Conservation (phyloP, 2,888 invertebrate genomes). For the Athalia rosae region DNA sequence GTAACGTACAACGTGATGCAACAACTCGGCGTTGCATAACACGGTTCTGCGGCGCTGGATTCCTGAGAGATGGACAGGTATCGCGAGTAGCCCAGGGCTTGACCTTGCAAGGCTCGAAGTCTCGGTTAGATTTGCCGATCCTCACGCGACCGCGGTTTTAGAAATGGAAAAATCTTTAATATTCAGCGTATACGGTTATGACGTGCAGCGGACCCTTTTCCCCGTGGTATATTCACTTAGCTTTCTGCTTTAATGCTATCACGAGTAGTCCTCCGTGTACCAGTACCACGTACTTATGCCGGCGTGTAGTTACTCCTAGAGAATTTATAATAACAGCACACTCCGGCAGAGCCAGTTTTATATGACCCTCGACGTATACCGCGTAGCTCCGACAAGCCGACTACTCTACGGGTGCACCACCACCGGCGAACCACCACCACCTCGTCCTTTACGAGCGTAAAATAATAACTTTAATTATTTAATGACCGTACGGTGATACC, state of each 20-base stretch:
- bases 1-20: no score
- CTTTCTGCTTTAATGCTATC: constrained; percentile 62
- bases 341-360: constrained; percentile 21
- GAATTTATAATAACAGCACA: constrained; percentile 66
- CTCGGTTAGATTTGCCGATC: neutral
- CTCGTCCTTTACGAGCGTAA: constrained; percentile 48
- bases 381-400: constrained; percentile 27
- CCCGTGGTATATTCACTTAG: constrained; percentile 55
- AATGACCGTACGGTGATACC: constrained; percentile 51
- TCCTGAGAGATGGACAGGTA: neutral
- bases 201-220: constrained; percentile 63
- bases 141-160: neutral
- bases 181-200: constrained; percentile 64
- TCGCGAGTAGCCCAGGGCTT: neutral
- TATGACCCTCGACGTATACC: constrained; percentile 24
- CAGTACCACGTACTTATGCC: constrained; percentile 57
- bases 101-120: constrained; percentile 34
- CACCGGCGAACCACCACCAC: neutral
- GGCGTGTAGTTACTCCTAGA: constrained; percentile 59
- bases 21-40: constrained; percentile 17
- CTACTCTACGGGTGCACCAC: no score
- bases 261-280: constrained; percentile 50
- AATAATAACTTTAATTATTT: constrained; percentile 59
- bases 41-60: constrained; percentile 21
- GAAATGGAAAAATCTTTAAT: constrained; percentile 58